A percentile compares a stretch with the other conserved stretches of the same genome.
phyloP scores from a whole-genome alignment of 23 tunicate species.

The Clavelina lepadiformis region DNA sequence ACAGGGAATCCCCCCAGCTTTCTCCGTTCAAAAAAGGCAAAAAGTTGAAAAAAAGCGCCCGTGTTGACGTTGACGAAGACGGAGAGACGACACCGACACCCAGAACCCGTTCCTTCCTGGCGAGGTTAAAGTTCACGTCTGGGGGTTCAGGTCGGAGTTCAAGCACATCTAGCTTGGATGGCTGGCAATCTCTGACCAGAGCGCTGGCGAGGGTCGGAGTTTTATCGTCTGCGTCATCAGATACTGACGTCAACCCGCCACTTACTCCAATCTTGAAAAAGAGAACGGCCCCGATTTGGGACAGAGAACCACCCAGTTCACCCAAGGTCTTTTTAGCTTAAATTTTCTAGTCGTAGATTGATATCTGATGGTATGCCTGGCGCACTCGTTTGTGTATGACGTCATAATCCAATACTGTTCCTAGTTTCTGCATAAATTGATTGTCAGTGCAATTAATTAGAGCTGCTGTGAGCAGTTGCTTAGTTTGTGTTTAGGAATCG shows the following conservation, averaged over 20 bases:
- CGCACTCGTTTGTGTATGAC: no score
- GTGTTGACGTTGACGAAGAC: conserved; percentile 13
- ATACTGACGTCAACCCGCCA: conserved; percentile 19
- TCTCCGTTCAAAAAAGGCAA: background rate
- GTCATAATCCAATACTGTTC: no score
- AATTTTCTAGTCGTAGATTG: no score
- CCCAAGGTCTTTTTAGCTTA: no score
- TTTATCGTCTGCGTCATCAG: conserved; percentile 1
- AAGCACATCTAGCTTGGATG: conserved; percentile 40
- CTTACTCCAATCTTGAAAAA: conserved; percentile 63
- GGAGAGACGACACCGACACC: conserved; percentile 1
- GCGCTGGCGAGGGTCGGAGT: conserved; percentile 78
- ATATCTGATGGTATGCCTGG: no score
- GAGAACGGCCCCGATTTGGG: no score
- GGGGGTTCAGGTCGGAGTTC: conserved; percentile 13
- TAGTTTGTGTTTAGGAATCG: no score
- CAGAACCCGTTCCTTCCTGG: conserved; percentile 19
- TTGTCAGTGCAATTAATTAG: no score
- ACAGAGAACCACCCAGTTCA: no score
- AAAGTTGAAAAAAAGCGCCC: background rate
- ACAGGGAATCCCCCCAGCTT: background rate
- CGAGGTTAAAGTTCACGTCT: conserved; percentile 25
- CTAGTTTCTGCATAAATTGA: no score
- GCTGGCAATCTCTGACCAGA: conserved; percentile 76
- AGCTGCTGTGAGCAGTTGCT: no score